A percentile compares a stretch with the other conserved stretches of the same genome.
phyloP scores from a whole-genome alignment of 2,888 invertebrate genomes.

The Drosophila paramelanica region DNA sequence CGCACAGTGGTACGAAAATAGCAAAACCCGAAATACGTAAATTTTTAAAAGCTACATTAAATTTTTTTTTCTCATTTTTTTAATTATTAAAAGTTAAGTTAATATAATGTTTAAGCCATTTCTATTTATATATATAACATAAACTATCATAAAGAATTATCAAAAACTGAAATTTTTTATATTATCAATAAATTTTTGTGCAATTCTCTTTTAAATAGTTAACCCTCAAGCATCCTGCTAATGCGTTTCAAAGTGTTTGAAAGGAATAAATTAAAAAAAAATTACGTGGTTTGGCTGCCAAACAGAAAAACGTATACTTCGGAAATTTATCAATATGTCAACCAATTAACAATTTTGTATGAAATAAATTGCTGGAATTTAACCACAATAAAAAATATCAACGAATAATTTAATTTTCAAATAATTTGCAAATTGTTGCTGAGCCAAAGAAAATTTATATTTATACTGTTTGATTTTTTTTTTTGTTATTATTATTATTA shows the following conservation, averaged over 20 bases:
- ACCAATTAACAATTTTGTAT: constrained; percentile 11
- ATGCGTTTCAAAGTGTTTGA: background rate
- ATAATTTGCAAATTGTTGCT: constrained; percentile 59
- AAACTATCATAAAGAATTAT: too few relatives aligned
- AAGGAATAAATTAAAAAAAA: constrained; percentile 1
- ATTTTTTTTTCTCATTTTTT: too few relatives aligned
- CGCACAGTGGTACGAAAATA: constrained; percentile 29
- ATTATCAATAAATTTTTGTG: background rate
- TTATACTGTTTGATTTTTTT: constrained; percentile 48
- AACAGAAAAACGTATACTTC: background rate
- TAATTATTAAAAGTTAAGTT: too few relatives aligned
- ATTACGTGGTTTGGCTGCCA: background rate
- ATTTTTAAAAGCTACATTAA: too few relatives aligned
- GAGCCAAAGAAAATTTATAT: constrained; percentile 32
- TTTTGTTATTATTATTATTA: constrained; percentile 11
- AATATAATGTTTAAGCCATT: too few relatives aligned
- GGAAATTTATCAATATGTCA: constrained; percentile 25
- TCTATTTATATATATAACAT: too few relatives aligned
- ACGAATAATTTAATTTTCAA: constrained; percentile 60
- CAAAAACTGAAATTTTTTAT: too few relatives aligned
- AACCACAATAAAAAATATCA: constrained; percentile 20
- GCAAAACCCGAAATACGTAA: background rate
- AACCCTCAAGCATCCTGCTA: background rate
- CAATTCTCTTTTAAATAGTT: background rate
- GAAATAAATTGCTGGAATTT: constrained; percentile 12